Base-by-base conservation (phyloP, 1,140 invertebrate species). In the Rhopalosiphum padi region DNA sequence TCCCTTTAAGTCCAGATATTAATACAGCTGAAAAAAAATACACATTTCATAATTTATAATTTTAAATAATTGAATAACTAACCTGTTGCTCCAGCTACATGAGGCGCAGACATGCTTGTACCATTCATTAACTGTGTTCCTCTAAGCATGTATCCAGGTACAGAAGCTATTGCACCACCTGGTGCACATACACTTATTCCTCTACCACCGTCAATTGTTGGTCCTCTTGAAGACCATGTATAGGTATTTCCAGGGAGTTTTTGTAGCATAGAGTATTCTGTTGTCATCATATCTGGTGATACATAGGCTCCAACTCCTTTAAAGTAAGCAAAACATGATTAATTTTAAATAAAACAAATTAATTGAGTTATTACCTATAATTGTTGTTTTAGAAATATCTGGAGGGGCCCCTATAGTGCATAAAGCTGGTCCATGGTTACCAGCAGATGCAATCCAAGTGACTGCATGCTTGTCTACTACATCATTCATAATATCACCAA, bases 231-330 rank as follows among this genome's bases (percentile, higher is more conserved):
- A 86, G 98, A 98, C 99, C 99, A 99, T 7, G 98, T 99, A 95
- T 98, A 99, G 11, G 98, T 97, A 95, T 97, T 98, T 37, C 97
- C 97, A 22, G 97, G 97, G 92, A 98, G 95, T 95, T 97, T 97
- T 95, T 98, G 97, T 90, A 98, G 96, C 95, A 99, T 96, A 0
- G 98, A 98, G 96, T 99, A 99, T 95, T 99, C 98, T 18, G 98
- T 98, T 91, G 97, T 96, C 98, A 99, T 99, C 99, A 99, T 99
- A 94, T 99, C 98, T 15, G 98, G 98, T 0, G 98, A 99, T 83
- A 99, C 98, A 95, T 99, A 99, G 83, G 99, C 99, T 85, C 98
- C 99, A 82, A 99, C 98, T 77, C 98, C 97, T 97, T 94, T 22
- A 94, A 30, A 15, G 43, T 25, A 46, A 30, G 46, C 48, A 48